Conservation (phyloP, 2,113 vertebrate species). For the Cyanoliseus patagonus region DNA sequence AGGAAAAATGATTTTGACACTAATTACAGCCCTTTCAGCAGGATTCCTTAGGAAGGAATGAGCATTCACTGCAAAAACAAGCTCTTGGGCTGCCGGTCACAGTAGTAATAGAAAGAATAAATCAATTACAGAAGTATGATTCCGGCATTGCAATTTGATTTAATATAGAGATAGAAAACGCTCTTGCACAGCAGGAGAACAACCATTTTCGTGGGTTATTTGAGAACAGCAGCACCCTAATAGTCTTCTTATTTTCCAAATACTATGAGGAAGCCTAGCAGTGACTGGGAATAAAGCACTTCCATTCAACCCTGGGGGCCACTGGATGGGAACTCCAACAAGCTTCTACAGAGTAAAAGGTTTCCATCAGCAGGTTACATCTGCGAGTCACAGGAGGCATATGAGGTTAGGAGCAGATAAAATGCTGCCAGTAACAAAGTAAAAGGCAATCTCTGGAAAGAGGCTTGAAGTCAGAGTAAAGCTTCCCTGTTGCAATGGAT, state of each 20-base stretch:
- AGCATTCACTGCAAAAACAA: not conserved
- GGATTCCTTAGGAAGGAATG: not conserved
- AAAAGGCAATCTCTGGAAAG: not conserved
- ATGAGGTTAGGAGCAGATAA: not conserved
- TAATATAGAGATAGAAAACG: not conserved
- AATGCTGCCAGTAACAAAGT: not conserved
- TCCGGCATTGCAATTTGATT: not conserved
- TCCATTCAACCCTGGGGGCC: rapidly evolving
- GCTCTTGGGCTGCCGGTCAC: not conserved
- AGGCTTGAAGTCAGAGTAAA: not conserved
- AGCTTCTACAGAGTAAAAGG: not conserved
- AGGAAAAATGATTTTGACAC: not conserved
- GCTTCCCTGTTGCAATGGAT: not conserved
- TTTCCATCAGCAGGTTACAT: not conserved
- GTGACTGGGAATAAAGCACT: not conserved
- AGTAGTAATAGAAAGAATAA: not conserved
- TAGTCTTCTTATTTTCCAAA: not conserved
- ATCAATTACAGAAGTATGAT: not conserved
- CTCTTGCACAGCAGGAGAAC: not conserved
- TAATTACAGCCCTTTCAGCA: not conserved
- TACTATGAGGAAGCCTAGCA: not conserved
- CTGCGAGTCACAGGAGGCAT: not conserved
- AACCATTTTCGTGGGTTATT: not conserved
- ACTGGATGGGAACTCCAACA: not conserved
- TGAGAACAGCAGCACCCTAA: not conserved